Evolutionary conservation across 2,888 invertebrate genomes (phyloP).

Genomic region (Drosophila kokeensis): DNA sequence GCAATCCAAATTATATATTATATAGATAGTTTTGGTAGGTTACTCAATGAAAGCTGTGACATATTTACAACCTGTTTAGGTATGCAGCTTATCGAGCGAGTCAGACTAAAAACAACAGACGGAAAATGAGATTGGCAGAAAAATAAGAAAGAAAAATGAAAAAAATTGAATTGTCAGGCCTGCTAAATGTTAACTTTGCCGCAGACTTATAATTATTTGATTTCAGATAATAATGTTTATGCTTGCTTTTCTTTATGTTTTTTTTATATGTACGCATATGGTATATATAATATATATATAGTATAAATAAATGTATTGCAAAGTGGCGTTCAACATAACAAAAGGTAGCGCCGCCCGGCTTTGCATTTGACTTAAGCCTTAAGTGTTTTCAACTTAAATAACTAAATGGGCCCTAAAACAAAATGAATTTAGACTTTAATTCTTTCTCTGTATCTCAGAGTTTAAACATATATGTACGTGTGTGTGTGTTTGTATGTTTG

Average conservation of each 20-base stretch:
- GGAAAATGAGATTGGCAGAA: conserved; percentile 16
- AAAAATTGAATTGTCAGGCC: conserved; percentile 52
- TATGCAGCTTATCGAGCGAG: background rate
- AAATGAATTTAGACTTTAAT: conserved; percentile 41
- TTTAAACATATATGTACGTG: conserved; percentile 36
- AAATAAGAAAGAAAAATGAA: conserved; percentile 1
- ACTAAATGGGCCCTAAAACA: conserved; percentile 43
- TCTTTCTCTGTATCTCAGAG: conserved; percentile 37
- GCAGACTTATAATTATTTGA: conserved; percentile 60
- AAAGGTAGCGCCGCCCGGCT: conserved; percentile 67
- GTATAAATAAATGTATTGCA: conserved; percentile 76
- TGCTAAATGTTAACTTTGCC: conserved; percentile 28
- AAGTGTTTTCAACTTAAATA: conserved; percentile 64
- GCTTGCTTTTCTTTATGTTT: conserved; percentile 34
- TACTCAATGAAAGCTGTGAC: conserved; percentile 25
- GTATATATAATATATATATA: conserved; percentile 34
- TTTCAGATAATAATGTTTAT: conserved; percentile 60
- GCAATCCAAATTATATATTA: conserved; percentile 30
- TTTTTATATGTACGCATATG: conserved; percentile 36
- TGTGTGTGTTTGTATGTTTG: conserved; percentile 44
- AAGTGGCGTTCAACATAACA: conserved; percentile 66
- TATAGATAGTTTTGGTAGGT: conserved; percentile 32
- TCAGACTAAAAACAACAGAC: conserved; percentile 28
- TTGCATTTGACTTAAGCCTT: conserved; percentile 76
- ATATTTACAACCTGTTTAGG: conserved; percentile 57